phyloP scores from a whole-genome alignment of 2,797 vertebrate genomes.

The Mormyrus hasselquistii region DNA sequence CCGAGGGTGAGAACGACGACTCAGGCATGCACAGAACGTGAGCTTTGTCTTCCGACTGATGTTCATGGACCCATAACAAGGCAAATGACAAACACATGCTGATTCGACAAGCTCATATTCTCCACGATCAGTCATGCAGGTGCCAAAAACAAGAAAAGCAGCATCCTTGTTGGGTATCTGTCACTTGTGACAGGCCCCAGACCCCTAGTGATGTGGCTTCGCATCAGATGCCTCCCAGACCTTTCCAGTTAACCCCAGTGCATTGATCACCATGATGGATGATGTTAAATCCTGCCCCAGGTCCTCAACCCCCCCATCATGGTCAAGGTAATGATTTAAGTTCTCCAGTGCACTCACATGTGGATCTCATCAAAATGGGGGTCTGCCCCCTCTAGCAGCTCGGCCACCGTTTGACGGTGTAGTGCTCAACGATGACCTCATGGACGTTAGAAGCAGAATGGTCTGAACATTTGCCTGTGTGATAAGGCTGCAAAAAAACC shows the following conservation, averaged over 20 bases:
- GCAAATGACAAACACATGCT: neutral
- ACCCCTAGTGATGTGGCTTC: neutral
- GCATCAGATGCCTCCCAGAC: neutral
- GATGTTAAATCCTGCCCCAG: neutral
- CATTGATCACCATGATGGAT: conserved; percentile 1
- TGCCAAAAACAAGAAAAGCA: neutral
- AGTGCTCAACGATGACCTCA: neutral
- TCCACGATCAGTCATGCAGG: neutral
- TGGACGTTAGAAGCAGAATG: neutral
- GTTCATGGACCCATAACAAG: neutral
- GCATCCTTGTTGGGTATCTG: neutral
- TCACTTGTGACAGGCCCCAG: neutral
- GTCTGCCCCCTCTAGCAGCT: neutral
- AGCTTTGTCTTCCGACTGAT: neutral
- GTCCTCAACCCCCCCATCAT: neutral
- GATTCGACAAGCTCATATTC: neutral
- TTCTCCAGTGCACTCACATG: neutral
- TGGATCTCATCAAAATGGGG: neutral
- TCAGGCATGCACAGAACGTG: neutral
- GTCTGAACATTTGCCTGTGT: neutral
- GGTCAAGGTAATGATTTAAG: neutral
- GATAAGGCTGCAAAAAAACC: neutral
- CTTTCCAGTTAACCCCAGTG: neutral
- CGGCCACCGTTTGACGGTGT: neutral
- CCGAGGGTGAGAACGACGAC: neutral